Evolutionary conservation across 1,140 invertebrate genomes (phyloP), one percentile per base, ranked within the genome.

Genomic region (Cotesia glomerata): DNA sequence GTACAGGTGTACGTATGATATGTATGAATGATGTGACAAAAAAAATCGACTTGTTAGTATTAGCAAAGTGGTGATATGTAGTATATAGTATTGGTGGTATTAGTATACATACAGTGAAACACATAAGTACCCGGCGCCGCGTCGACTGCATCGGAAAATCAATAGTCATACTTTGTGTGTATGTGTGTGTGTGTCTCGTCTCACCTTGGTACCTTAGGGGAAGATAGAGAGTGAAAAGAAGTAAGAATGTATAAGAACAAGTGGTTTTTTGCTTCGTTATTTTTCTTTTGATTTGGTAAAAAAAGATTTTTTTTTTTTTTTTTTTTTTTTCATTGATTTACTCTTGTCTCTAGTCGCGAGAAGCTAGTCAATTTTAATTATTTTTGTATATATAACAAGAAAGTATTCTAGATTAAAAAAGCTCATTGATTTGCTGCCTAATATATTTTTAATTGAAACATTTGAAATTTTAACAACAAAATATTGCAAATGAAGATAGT

Each of bases 131-230:
- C 71, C 77, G 85, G 83, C 84, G 84, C 84, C 82, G 77, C 78
- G 77, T 80, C 80, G 84, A 85, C 84, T 86, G 82, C 79, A 77
- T 77, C 56, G 75, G 79, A 85, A 86, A 86, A 86, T 86, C 85
- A 86, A 86, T 86, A 86, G 77, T 70, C 61, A 59, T 71, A 52
- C 26, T 34, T 39, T 77, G 74, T 80, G 75, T 75, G 26, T 26
- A 26, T 26, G 26, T 26, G 26, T 26, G 65, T 45, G 59, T 72
- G 70, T 54, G 64, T 70, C 76, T 80, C 77, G 75, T 79, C 77
- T 81, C 79, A 80, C 77, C 79, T 71, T 74, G 69, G 62, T 67
- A 71, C 63, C 45, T 34, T 32, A 66, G 13, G 11, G 18, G 4
- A 65, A 18, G 39, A 68, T 58, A 35, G 18, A 65, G 61, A 63